Conservation (phyloP, 2,113 vertebrate genomes). For the Alligator mississippiensis region DNA sequence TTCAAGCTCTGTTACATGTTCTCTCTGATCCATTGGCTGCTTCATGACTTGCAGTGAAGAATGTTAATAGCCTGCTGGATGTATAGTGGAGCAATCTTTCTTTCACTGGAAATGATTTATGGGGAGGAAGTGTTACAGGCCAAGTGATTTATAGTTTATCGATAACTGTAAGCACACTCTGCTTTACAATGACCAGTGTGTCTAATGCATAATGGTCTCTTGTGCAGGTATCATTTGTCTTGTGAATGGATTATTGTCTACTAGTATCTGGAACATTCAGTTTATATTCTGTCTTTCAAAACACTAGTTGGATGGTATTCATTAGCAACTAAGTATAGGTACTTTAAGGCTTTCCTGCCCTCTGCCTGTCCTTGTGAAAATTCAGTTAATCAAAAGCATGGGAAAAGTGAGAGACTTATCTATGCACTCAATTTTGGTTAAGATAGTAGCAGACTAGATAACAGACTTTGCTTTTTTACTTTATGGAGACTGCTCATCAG, state of each 20-base stretch:
- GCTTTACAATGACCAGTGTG: constrained; percentile 61
- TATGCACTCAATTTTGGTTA: not conserved
- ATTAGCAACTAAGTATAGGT: constrained; percentile 50
- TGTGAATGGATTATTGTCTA: constrained; percentile 40
- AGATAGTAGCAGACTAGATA: constrained; percentile 9
- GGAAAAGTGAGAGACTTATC: constrained; percentile 1
- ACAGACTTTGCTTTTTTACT: not conserved
- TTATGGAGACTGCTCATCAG: not conserved
- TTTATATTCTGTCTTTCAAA: constrained; percentile 48
- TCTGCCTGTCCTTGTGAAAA: constrained; percentile 49
- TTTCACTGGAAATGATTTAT: constrained; percentile 59
- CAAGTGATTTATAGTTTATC: constrained; percentile 74
- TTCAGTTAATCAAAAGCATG: constrained; percentile 38
- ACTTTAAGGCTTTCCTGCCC: constrained; percentile 48
- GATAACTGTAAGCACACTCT: constrained; percentile 59
- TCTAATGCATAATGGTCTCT: constrained; percentile 51
- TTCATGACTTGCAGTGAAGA: not conserved
- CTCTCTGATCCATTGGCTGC: not conserved
- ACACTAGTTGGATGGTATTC: constrained; percentile 49
- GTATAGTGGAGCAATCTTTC: constrained; percentile 27
- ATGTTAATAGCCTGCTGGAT: not conserved
- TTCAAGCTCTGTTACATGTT: not conserved
- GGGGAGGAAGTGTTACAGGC: constrained; percentile 56
- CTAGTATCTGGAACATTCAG: constrained; percentile 41
- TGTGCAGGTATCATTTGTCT: constrained; percentile 51